Evolutionary conservation across 2,113 vertebrate species (phyloP), one percentile per base, ranked within the genome.

Genomic region (Aspidoscelis tigris): DNA sequence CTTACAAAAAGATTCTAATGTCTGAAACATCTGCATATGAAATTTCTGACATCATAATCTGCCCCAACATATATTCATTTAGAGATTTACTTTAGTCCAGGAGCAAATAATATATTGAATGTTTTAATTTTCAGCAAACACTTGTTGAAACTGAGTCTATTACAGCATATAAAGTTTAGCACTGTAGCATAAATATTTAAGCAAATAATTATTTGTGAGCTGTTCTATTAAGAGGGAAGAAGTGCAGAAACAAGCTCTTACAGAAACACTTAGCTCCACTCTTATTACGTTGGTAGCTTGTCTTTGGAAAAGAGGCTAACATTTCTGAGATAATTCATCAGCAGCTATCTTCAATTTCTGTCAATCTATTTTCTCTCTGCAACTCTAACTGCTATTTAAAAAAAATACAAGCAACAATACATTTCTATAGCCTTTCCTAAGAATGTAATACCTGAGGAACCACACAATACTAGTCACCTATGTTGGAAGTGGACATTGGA

Each of bases 1-100:
- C 64, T 87, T 84, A 81, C 76, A 81, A 64, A 55, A 81, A 91
- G 11, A 74, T 11, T 8, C 18, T 85, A 91, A 74, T 84, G 71
- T 71, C 85, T 83, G 84, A 44, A 10, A 4, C 41, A 64, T n/a
- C 3, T 5, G 64, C 39, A 76, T 80, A 83, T 4, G 78, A 88
- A 86, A 79, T 41, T 80, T 61, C 2, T 5, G 0, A 3, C 91
- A 87, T 89, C 84, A 65, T 78, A 53, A 78, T 20, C 5, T 61
- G 58, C 50, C n/a, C 18, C 44, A 71, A 73, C 43, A 64, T 43
- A 76, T 58, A 64, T 41, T 84, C 47, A 50, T 84, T 55, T 12
- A 70, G 0, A 3, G 72, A 61, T 11, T 84, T 83, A 78, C 75
- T 76, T 82, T 86, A 83, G 3, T 33, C 85, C 75, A 80, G 86